A percentile compares a stretch with the other conserved stretches of the same genome.
Conservation (phyloP, 1,140 invertebrate genomes). For the Drosophila sulfurigaster region DNA sequence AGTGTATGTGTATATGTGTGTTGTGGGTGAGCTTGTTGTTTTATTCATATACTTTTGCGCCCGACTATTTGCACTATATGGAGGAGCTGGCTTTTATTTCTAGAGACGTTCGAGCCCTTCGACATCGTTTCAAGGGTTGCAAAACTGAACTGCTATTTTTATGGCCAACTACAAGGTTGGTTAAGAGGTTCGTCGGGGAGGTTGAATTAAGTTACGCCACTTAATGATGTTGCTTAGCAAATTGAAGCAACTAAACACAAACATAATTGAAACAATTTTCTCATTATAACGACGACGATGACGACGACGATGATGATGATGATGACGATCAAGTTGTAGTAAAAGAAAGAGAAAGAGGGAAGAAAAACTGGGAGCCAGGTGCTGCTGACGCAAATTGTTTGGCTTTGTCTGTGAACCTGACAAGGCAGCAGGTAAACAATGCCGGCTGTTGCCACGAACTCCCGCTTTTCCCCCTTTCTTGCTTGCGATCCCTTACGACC, state of each 20-base stretch:
- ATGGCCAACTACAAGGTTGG: conserved; percentile 38
- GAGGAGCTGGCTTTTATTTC: conserved; percentile 11
- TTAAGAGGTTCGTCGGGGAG: not conserved
- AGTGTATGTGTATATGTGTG: conserved; percentile 35
- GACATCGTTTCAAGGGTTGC: conserved; percentile 54
- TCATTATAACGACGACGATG: conserved; percentile 76
- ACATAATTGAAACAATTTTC: conserved; percentile 84
- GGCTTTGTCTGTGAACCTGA: conserved; percentile 63
- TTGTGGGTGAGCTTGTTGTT: conserved; percentile 54
- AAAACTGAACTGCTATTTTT: conserved; percentile 75
- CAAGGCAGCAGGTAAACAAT: conserved; percentile 76
- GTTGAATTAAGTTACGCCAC: conserved; percentile 69
- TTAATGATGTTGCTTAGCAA: conserved; percentile 84
- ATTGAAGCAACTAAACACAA: conserved; percentile 83
- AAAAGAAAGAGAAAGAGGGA: conserved; percentile 4
- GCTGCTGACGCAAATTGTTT: conserved; percentile 75
- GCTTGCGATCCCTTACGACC: not conserved
- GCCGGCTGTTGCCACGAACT: conserved; percentile 40
- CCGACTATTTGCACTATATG: conserved; percentile 52
- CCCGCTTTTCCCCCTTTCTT: not conserved
- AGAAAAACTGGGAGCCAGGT: conserved; percentile 44
- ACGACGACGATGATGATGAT: conserved; percentile 42
- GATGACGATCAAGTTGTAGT: conserved; percentile 29
- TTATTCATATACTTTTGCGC: conserved; percentile 67
- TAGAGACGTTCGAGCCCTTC: conserved; percentile 18